Percentiles rank a stretch among this genome's conserved stretches.
Evolutionary conservation across 2,888 invertebrate species (phyloP).

Genomic region (Lucinisca nassula): DNA sequence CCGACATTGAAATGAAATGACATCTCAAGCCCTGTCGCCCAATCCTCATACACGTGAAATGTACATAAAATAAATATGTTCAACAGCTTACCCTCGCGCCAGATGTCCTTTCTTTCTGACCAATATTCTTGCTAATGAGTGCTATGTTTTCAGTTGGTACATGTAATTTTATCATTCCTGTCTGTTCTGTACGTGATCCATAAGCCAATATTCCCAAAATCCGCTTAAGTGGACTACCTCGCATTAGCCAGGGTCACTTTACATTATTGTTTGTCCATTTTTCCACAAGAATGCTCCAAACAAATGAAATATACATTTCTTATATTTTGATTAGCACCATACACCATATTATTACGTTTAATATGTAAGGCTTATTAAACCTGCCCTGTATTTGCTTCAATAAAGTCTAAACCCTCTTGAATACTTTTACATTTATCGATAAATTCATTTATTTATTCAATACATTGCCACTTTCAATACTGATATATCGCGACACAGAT

Average conservation of each 20-base stretch:
- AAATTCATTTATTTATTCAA: conserved; percentile 10
- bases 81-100: too few relatives aligned
- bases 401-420: background rate
- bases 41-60: too few relatives aligned
- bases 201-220: too few relatives aligned
- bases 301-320: background rate
- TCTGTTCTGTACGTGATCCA: too few relatives aligned
- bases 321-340: background rate
- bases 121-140: too few relatives aligned
- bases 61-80: too few relatives aligned
- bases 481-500: background rate
- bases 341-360: background rate
- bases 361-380: background rate
- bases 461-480: background rate
- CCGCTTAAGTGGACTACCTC: conserved; percentile 2
- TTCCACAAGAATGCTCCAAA: conserved; percentile 10
- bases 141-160: too few relatives aligned
- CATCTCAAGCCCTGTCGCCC: too few relatives aligned
- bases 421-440: conserved; percentile 17
- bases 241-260: background rate
- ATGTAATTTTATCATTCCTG: too few relatives aligned
- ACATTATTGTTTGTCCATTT: background rate
- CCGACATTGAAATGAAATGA: too few relatives aligned
- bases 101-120: too few relatives aligned
- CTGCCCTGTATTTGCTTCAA: background rate